Percentiles rank a stretch among this genome's conserved stretches.
Evolutionary conservation across 2,113 vertebrate genomes (phyloP).

Genomic region (Neomonachus schauinslandi): DNA sequence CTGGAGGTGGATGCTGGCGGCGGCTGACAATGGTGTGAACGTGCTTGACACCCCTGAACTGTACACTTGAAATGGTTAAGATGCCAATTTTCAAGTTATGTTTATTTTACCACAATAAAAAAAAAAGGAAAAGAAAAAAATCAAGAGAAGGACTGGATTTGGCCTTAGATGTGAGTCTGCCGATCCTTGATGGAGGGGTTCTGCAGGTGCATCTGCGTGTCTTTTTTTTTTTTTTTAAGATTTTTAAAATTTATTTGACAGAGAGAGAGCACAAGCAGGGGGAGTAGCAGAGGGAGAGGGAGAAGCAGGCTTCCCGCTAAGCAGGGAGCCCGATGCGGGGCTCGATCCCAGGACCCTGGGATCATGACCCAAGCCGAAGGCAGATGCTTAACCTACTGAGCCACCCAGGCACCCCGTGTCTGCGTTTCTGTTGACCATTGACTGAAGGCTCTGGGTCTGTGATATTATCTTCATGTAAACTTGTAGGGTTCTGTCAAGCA

Average conservation of each 20-base stretch:
- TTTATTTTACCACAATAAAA: background rate
- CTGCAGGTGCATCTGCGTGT: too few relatives aligned
- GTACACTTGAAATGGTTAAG: background rate
- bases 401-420: background rate
- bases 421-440: background rate
- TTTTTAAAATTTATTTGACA: too few relatives aligned
- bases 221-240: too few relatives aligned
- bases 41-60: background rate
- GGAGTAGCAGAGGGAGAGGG: too few relatives aligned
- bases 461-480: background rate
- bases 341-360: too few relatives aligned
- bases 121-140: background rate
- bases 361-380: too few relatives aligned
- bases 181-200: too few relatives aligned
- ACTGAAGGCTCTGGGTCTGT: background rate
- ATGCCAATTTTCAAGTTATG: background rate
- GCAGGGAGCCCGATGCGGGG: too few relatives aligned
- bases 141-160: background rate
- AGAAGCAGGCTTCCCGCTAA: too few relatives aligned
- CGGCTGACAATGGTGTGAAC: rapidly evolving
- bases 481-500: background rate
- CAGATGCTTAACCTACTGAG: too few relatives aligned
- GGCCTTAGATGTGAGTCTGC: background rate
- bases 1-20: background rate
- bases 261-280: too few relatives aligned